These are phyloP conservation scores for Sialis fuliginosa DNA, from an alignment of 2,888 invertebrate genomes.

Conservation along the genomic window DNA sequence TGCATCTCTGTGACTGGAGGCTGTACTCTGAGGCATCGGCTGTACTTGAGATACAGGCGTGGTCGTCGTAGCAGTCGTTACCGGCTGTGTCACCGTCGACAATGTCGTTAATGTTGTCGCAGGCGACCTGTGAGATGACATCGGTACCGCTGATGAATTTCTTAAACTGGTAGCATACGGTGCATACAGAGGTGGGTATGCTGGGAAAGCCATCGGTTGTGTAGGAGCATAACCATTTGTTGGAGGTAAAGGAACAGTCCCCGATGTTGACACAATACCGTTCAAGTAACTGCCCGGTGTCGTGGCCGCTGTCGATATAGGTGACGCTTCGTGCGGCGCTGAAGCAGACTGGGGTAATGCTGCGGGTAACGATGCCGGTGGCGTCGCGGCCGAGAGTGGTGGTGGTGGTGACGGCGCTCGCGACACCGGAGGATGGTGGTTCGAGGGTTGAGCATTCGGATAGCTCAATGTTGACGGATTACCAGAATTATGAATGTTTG, in stretches of 20 bases:
- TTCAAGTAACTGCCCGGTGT: conserved; percentile 37
- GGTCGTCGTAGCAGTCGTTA: conserved; percentile 7
- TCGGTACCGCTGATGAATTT: conserved; percentile 1
- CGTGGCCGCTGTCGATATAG: conserved; percentile 16
- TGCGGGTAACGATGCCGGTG: conserved; percentile 12
- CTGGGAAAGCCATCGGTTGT: conserved; percentile 19
- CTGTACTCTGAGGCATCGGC: conserved; percentile 23
- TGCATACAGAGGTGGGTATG: conserved; percentile 54
- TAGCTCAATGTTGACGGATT: background rate
- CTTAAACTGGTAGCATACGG: conserved; percentile 42
- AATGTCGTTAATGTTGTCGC: conserved; percentile 15
- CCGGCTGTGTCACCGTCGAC: conserved; percentile 9
- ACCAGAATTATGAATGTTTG: conserved; percentile 1
- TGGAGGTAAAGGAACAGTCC: conserved; percentile 25
- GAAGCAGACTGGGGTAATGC: conserved; percentile 37
- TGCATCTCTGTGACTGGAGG: conserved; percentile 27
- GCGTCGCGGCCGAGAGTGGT: conserved; percentile 6
- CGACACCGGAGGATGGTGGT: conserved; percentile 1
- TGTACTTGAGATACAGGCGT: conserved; percentile 20
- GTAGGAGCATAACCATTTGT: conserved; percentile 23
- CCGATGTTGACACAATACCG: conserved; percentile 30
- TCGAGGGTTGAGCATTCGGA: conserved; percentile 3
- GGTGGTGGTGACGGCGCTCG: conserved; percentile 8
- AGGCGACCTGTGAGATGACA: conserved; percentile 29
- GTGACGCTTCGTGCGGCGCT: conserved; percentile 26